phyloP scores from a whole-genome alignment of 92 coral and sea anemone species.

The Pocillopora meandrina region DNA sequence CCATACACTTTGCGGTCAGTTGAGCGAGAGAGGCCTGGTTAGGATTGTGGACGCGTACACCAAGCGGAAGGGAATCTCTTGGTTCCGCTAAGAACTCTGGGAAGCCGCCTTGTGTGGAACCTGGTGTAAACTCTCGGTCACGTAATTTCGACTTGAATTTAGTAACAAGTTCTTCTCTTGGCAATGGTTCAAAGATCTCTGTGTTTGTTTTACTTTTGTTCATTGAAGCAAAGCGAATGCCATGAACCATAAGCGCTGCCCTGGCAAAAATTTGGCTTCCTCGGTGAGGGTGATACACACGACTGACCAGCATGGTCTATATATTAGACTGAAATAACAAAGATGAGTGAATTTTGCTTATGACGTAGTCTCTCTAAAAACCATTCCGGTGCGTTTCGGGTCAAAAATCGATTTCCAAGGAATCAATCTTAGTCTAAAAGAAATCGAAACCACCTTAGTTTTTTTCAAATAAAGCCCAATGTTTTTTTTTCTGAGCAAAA shows the following conservation, averaged over 20 bases:
- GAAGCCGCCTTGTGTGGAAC: slow-evolving; percentile 39
- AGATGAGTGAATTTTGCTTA: neutral
- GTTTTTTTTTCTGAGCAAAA: too few relatives aligned
- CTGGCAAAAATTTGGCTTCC: neutral
- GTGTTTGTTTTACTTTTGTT: neutral
- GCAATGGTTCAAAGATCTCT: slow-evolving; percentile 18
- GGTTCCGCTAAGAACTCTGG: slow-evolving; percentile 61
- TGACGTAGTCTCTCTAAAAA: too few relatives aligned
- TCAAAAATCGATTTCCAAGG: too few relatives aligned
- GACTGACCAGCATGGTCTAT: neutral
- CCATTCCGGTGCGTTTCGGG: too few relatives aligned
- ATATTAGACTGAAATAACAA: neutral
- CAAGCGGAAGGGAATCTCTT: slow-evolving; percentile 39
- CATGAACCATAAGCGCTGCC: neutral
- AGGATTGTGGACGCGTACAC: neutral
- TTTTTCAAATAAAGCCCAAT: too few relatives aligned
- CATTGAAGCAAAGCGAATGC: neutral
- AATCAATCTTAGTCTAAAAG: too few relatives aligned
- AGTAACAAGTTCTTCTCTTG: slow-evolving; percentile 43
- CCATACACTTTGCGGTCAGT: slow-evolving; percentile 11
- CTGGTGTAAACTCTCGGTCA: slow-evolving; percentile 51
- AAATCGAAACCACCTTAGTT: too few relatives aligned
- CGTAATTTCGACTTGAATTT: slow-evolving; percentile 45
- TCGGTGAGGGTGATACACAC: neutral
- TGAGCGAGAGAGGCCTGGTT: slow-evolving; percentile 2